Evolutionary conservation across 2,113 vertebrate genomes (phyloP).

Genomic region (Forbesichthys papilliferus): DNA sequence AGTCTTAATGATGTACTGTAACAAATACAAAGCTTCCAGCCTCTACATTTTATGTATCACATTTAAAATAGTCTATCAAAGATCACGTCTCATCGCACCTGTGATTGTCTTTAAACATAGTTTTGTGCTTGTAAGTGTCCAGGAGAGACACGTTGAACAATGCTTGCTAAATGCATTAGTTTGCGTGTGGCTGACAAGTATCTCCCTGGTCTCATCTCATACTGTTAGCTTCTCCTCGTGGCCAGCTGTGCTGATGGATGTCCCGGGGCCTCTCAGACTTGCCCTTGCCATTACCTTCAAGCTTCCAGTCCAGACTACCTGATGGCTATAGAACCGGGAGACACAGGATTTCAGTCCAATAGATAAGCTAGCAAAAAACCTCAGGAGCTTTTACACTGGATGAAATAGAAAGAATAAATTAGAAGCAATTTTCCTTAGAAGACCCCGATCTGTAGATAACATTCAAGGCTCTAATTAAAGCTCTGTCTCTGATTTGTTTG

Average conservation of each 20-base stretch:
- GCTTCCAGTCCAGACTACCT: slow-evolving; percentile 15
- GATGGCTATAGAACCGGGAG: background rate
- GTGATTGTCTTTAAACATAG: no score
- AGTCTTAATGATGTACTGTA: background rate
- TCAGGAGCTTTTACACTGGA: no score
- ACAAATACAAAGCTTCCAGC: background rate
- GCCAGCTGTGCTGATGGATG: slow-evolving; percentile 31
- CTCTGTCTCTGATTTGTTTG: background rate
- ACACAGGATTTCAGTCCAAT: background rate
- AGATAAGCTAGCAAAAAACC: background rate
- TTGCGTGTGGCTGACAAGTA: slow-evolving; percentile 17
- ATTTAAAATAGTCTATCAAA: background rate
- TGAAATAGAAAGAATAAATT: background rate
- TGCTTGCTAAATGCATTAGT: slow-evolving; percentile 8
- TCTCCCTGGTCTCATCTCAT: slow-evolving; percentile 22
- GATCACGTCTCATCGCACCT: no score
- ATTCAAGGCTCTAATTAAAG: background rate
- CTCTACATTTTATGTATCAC: background rate
- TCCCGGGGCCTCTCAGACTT: slow-evolving; percentile 16
- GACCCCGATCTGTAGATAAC: background rate
- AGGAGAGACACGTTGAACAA: background rate
- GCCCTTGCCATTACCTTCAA: slow-evolving; percentile 17
- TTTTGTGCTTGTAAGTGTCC: background rate
- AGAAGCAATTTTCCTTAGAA: background rate
- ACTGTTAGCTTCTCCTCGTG: slow-evolving; percentile 34